A percentile compares a stretch with the other conserved stretches of the same genome.
phyloP scores from a whole-genome alignment of 2,113 vertebrate species.

The Edolisoma coerulescens region DNA sequence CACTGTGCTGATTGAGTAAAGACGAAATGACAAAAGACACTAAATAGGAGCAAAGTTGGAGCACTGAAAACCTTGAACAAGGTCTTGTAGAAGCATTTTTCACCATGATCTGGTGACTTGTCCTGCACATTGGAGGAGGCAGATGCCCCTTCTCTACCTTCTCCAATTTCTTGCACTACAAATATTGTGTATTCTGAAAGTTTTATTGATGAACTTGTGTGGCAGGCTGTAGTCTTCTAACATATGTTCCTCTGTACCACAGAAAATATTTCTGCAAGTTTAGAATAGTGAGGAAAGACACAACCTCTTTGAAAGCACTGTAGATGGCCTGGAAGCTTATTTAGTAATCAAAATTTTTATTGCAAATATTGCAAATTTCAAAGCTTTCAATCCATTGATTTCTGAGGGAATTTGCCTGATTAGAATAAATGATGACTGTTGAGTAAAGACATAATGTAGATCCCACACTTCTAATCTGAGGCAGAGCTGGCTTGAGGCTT shows the following conservation, averaged over 20 bases:
- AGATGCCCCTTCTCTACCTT: not conserved
- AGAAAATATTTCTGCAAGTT: not conserved
- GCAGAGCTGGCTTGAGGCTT: not conserved
- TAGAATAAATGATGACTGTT: not conserved
- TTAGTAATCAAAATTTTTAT: not conserved
- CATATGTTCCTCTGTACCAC: not conserved
- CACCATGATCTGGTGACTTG: not conserved
- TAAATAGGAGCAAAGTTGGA: not conserved
- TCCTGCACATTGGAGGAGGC: not conserved
- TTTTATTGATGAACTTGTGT: not conserved
- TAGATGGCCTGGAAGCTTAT: not conserved
- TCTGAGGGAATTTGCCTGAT: not conserved
- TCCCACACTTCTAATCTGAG: not conserved
- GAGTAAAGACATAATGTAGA: not conserved
- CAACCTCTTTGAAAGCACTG: not conserved
- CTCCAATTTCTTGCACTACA: not conserved
- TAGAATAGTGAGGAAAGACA: not conserved
- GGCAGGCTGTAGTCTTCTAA: not conserved
- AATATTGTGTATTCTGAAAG: not conserved
- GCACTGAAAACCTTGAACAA: not conserved
- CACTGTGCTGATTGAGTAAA: not conserved
- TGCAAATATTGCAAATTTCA: not conserved
- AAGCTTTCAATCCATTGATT: not conserved
- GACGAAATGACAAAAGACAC: not conserved
- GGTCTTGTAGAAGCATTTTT: not conserved